Conservation (phyloP, 2,797 vertebrate genomes). For the Macrochelys suwanniensis region DNA sequence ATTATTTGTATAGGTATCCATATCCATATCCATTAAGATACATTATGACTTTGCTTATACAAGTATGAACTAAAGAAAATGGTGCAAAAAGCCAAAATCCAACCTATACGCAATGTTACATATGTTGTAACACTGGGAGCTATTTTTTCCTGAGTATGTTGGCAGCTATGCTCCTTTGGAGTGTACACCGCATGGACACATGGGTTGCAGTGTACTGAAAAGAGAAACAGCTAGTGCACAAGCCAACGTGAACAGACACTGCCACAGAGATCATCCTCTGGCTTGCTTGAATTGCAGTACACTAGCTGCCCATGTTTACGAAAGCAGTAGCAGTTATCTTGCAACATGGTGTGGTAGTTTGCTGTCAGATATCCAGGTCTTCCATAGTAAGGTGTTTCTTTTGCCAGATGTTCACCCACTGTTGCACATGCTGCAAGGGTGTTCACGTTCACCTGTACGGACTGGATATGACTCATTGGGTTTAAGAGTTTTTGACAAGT, state of each 20-base stretch:
- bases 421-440: background rate
- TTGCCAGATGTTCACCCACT: background rate
- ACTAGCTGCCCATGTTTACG: background rate
- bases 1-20: background rate
- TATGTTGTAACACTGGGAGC: background rate
- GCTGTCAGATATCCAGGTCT: background rate
- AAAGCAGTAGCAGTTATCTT: background rate
- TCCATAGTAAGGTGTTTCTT: background rate
- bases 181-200: background rate
- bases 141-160: background rate
- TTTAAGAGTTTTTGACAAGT: background rate
- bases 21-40: background rate
- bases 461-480: accelerated
- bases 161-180: background rate
- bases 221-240: background rate
- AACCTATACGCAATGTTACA: background rate
- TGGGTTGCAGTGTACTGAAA: background rate
- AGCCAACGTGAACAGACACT: background rate
- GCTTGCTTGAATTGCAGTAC: background rate
- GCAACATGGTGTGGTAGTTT: background rate
- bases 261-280: background rate
- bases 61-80: background rate
- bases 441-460: accelerated
- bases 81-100: background rate
- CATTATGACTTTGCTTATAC: background rate